Percentiles rank a stretch among this genome's conserved stretches.
Evolutionary conservation across 2,113 vertebrate genomes (phyloP).

Genomic region (Hemicordylus capensis): DNA sequence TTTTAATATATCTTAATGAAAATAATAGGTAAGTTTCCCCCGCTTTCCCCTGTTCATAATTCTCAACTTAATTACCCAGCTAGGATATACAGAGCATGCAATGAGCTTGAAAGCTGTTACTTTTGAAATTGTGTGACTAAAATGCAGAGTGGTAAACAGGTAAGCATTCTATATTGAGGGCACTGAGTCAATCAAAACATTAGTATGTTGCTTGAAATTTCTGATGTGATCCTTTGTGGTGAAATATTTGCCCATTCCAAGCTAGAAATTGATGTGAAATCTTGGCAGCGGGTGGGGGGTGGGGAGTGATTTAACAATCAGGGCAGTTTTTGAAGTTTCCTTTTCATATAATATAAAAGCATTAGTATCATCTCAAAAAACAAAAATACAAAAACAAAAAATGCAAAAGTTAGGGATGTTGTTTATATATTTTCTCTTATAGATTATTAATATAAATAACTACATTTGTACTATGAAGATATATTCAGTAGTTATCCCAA

Average conservation of each 20-base stretch:
- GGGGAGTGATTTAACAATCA: background rate
- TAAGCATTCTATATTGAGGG: constrained; percentile 26
- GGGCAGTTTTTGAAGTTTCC: background rate
- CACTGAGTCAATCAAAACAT: constrained; percentile 4
- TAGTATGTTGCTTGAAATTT: constrained; percentile 19
- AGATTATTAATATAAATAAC: background rate
- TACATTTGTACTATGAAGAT: constrained; percentile 1
- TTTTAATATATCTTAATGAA: constrained; percentile 80
- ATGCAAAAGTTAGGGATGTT: background rate
- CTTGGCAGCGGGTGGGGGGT: background rate
- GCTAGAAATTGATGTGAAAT: rapidly evolving
- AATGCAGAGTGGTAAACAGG: constrained; percentile 65
- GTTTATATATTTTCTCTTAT: background rate
- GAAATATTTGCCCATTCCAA: background rate
- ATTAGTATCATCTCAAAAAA: background rate
- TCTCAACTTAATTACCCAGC: constrained; percentile 58
- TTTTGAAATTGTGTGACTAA: constrained; percentile 45
- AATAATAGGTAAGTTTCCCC: constrained; percentile 91
- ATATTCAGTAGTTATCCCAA: background rate
- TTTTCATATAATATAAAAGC: background rate
- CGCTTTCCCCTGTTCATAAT: constrained; percentile 72
- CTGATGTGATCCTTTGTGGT: background rate
- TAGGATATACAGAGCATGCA: constrained; percentile 59
- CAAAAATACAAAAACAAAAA: background rate
- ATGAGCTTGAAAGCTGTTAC: constrained; percentile 63